phyloP scores from a whole-genome alignment of 2,113 vertebrate species.

The Clarias gariepinus region DNA sequence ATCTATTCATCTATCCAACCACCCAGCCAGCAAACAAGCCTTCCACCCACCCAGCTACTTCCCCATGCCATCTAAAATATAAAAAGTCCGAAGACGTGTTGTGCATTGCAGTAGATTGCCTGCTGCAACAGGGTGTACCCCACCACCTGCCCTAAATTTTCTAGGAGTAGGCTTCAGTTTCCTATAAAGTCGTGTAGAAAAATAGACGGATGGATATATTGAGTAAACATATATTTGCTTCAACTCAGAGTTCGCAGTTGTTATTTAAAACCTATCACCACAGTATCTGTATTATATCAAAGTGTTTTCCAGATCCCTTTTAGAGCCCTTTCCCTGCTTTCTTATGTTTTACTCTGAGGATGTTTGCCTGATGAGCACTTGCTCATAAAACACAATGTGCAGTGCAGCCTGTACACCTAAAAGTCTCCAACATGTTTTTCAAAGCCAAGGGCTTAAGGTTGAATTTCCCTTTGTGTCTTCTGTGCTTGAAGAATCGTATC shows the following conservation, averaged over 20 bases:
- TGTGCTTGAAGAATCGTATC: neutral
- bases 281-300: neutral
- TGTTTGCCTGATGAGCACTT: neutral
- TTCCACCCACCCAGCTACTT: neutral
- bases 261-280: neutral
- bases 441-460: neutral
- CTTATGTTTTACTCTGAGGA: neutral
- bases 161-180: no score
- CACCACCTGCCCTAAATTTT: no score
- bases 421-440: neutral
- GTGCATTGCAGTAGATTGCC: no score
- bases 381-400: neutral
- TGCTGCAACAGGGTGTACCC: no score
- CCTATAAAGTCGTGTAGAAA: no score
- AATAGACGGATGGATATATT: no score
- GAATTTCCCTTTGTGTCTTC: neutral
- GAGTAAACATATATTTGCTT: neutral
- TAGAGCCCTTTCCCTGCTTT: neutral
- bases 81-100: no score
- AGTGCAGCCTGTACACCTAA: neutral
- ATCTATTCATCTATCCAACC: neutral
- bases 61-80: neutral
- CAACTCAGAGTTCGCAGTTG: neutral
- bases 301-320: neutral
- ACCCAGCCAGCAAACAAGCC: neutral